phyloP scores from a whole-genome alignment of 2,113 vertebrate species.

The Isichthys henryi region DNA sequence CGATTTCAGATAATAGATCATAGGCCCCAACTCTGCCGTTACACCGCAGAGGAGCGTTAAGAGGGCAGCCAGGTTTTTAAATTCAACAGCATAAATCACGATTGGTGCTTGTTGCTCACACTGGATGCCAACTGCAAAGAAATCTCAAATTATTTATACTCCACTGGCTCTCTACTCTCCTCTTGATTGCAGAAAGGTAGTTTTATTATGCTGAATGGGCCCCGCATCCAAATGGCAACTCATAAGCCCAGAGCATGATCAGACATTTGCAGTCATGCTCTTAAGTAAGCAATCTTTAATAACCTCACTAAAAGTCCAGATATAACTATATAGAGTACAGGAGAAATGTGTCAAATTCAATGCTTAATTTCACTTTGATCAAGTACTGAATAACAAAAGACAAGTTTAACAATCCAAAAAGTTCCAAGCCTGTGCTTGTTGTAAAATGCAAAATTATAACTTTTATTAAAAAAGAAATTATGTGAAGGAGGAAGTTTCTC shows the following conservation, averaged over 20 bases:
- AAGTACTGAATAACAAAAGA: neutral
- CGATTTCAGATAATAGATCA: neutral
- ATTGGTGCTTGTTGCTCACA: neutral
- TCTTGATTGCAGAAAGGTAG: neutral
- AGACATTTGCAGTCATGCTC: neutral
- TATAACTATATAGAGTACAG: neutral
- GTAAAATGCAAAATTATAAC: neutral
- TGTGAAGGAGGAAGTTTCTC: neutral
- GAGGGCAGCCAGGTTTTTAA: neutral
- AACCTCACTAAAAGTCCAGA: neutral
- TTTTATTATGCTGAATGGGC: neutral
- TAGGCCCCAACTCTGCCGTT: neutral
- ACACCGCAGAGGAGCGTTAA: neutral
- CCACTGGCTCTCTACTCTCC: neutral
- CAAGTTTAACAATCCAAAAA: neutral
- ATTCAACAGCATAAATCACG: neutral
- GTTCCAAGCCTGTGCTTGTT: neutral
- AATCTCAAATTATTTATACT: neutral
- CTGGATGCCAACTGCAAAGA: neutral
- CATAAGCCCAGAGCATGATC: neutral
- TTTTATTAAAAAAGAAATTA: neutral
- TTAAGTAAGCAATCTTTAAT: neutral
- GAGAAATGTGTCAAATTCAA: neutral
- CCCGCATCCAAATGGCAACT: neutral
- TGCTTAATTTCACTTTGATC: neutral